Conservation (phyloP, 2,113 vertebrate genomes). For the Callocephalon fimbriatum region DNA sequence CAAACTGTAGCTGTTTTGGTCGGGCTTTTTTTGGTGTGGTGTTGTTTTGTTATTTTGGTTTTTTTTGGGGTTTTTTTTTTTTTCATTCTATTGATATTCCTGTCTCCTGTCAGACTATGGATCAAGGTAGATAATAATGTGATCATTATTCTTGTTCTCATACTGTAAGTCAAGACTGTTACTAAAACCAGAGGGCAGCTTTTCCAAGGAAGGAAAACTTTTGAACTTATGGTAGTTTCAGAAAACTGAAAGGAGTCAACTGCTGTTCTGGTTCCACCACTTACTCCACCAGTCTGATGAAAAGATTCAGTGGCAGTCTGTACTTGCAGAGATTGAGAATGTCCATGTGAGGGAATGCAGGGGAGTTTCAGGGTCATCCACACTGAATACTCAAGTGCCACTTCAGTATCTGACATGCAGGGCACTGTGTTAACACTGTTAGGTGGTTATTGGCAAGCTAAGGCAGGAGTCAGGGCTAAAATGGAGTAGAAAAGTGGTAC, state of each 20-base stretch:
- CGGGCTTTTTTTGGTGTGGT: too few species aligned
- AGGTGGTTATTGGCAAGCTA: not conserved
- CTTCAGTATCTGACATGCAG: not conserved
- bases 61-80: not conserved
- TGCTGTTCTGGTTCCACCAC: not conserved
- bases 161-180: not conserved
- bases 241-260: not conserved
- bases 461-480: not conserved
- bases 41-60: not conserved
- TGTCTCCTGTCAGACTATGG: not conserved
- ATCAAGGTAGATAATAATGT: not conserved
- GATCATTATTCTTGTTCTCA: not conserved
- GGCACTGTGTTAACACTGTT: not conserved
- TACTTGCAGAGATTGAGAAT: not conserved
- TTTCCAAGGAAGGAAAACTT: not conserved
- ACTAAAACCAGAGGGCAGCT: not conserved
- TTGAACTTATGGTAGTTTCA: not conserved
- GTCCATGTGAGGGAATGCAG: fast-evolving
- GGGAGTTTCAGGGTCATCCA: not conserved
- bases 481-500: not conserved
- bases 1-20: not conserved
- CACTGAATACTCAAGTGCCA: not conserved
- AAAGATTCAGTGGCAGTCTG: not conserved
- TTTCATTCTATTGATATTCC: not conserved
- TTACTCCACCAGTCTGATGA: not conserved